Conservation (phyloP, 1,140 invertebrate species). For the Cardiocondyla obscurior region DNA sequence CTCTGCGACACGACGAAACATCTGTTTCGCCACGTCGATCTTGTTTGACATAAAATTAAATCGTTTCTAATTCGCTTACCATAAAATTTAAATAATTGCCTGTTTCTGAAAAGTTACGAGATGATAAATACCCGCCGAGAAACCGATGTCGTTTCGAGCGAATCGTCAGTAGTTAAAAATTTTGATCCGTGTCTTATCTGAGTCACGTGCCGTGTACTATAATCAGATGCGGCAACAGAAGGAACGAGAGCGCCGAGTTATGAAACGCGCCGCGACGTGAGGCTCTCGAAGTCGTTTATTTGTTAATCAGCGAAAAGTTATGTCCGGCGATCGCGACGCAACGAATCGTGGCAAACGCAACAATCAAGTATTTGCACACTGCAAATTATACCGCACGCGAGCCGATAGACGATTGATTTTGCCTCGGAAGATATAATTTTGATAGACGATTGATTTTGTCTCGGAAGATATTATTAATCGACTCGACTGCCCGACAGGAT, state of each 20-base stretch:
- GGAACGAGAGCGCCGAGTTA: neutral
- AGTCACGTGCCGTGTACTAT: neutral
- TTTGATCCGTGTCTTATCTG: neutral
- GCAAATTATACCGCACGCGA: neutral
- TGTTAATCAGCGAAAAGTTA: constrained; percentile 4
- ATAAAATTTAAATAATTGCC: neutral
- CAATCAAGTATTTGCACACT: constrained; percentile 3
- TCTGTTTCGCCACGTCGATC: neutral
- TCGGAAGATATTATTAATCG: neutral
- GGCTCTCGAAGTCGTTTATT: neutral
- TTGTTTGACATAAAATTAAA: neutral
- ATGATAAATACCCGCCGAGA: neutral
- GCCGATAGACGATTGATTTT: neutral
- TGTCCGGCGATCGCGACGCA: too few species aligned
- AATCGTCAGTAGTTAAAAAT: neutral
- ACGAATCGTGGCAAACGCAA: constrained; percentile 26
- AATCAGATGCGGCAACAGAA: neutral
- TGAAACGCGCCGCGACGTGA: neutral
- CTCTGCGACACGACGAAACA: neutral
- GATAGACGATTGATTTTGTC: neutral
- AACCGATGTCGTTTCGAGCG: neutral
- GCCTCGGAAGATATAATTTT: neutral
- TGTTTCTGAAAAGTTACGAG: neutral
- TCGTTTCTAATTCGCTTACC: neutral
- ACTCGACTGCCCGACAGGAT: neutral